Conservation (phyloP, 1,140 invertebrate species). For the Andrena cerasifolii region DNA sequence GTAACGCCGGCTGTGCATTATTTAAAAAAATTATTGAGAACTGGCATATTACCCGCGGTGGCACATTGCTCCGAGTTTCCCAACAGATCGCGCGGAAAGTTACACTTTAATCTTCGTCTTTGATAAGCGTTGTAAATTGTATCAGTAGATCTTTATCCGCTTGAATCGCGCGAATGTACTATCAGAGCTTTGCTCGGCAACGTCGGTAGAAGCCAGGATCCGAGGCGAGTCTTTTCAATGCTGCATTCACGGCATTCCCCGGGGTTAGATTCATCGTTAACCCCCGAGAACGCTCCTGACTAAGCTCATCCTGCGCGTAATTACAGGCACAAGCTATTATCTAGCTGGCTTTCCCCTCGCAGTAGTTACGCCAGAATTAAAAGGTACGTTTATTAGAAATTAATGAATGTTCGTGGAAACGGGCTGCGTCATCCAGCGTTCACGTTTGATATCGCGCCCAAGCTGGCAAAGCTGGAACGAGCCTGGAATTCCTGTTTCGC, state of each 20-base stretch:
- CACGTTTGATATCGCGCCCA: not conserved
- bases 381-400: slow-evolving; percentile 36
- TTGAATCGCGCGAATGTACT: too few species aligned
- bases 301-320: slow-evolving; percentile 27
- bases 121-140: too few species aligned
- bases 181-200: not conserved
- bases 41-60: too few species aligned
- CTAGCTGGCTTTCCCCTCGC: slow-evolving; percentile 6
- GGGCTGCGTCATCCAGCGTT: not conserved
- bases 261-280: slow-evolving; percentile 51
- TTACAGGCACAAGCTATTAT: slow-evolving; percentile 24
- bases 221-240: too few species aligned
- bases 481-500: slow-evolving; percentile 28
- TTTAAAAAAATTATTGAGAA: too few species aligned
- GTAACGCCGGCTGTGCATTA: too few species aligned
- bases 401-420: slow-evolving; percentile 50
- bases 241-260: slow-evolving; percentile 40
- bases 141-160: too few species aligned
- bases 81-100: too few species aligned
- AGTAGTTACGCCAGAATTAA: slow-evolving; percentile 29
- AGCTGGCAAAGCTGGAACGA: not conserved
- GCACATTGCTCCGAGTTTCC: too few species aligned
- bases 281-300: slow-evolving; percentile 11
- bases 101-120: too few species aligned
- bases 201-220: not conserved